phyloP scores from a whole-genome alignment of 2,888 invertebrate species.

The Athalia rosae region DNA sequence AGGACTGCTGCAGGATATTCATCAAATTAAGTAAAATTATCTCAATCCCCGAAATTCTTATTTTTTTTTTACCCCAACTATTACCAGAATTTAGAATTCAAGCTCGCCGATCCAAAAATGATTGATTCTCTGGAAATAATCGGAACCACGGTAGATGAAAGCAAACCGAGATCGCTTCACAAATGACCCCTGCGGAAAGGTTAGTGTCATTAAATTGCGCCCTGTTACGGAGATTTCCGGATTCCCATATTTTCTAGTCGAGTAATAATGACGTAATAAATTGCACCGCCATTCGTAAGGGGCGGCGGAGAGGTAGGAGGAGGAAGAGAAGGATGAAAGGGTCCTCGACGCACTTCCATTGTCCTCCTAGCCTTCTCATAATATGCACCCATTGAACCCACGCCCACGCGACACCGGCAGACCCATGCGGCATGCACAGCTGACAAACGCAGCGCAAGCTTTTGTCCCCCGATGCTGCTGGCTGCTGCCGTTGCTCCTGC shows the following conservation, averaged over 20 bases:
- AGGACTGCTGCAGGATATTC: too few relatives aligned
- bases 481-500: background rate
- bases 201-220: slow-evolving; percentile 28
- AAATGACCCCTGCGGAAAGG: slow-evolving; percentile 7
- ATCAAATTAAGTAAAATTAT: too few relatives aligned
- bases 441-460: slow-evolving; percentile 25
- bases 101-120: too few relatives aligned
- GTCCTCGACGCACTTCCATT: slow-evolving; percentile 33
- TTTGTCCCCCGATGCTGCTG: background rate
- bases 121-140: too few relatives aligned
- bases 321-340: background rate
- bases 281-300: slow-evolving; percentile 28
- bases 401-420: slow-evolving; percentile 32
- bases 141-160: background rate
- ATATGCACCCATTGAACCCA: slow-evolving; percentile 28
- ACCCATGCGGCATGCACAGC: slow-evolving; percentile 4
- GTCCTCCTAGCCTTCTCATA: background rate
- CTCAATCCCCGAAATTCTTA: too few relatives aligned
- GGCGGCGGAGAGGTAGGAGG: background rate
- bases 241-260: slow-evolving; percentile 33
- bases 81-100: too few relatives aligned
- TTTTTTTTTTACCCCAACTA: too few relatives aligned
- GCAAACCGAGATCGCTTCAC: background rate
- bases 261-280: slow-evolving; percentile 43
- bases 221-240: slow-evolving; percentile 30